Percentiles rank a stretch among this genome's conserved stretches.
These are phyloP conservation scores for Plutella xylostella DNA, from an alignment of 2,888 invertebrate species.

Conservation along the genomic window DNA sequence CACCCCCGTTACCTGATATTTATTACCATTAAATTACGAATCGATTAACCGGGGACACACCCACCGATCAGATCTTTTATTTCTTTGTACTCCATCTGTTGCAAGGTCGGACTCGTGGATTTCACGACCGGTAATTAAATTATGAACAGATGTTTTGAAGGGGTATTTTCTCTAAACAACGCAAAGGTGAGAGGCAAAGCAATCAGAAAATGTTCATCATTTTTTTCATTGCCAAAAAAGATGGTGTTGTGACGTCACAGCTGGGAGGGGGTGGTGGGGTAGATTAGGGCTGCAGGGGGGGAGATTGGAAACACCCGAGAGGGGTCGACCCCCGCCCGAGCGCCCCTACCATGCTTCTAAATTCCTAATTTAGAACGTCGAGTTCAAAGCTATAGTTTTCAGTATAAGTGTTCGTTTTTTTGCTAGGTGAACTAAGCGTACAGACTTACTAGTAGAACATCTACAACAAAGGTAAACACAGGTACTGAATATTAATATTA, in stretches of 20 bases:
- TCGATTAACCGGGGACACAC: background rate
- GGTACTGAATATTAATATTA: no score
- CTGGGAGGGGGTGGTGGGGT: constrained; percentile 34
- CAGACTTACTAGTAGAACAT: no score
- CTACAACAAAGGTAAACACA: no score
- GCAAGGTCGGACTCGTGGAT: background rate
- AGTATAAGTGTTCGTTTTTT: no score
- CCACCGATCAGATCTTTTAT: no score
- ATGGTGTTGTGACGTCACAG: constrained; percentile 62
- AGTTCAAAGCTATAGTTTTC: no score
- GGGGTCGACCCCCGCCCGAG: constrained; percentile 27
- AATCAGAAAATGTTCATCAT: constrained; percentile 36
- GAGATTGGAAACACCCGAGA: constrained; percentile 29
- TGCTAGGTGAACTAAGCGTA: no score
- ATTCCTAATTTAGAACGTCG: no score
- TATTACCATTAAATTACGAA: constrained; percentile 21
- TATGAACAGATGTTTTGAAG: no score
- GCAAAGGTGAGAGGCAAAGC: constrained; percentile 27
- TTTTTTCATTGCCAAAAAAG: constrained; percentile 56
- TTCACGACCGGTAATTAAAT: no score
- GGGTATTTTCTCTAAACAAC: no score
- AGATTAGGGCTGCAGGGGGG: constrained; percentile 46
- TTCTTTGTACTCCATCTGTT: background rate
- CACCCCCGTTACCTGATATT: constrained; percentile 25
- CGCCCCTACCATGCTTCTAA: constrained; percentile 30